Evolutionary conservation across 1,140 invertebrate genomes (phyloP).

Genomic region (Drosophila ercepeae): DNA sequence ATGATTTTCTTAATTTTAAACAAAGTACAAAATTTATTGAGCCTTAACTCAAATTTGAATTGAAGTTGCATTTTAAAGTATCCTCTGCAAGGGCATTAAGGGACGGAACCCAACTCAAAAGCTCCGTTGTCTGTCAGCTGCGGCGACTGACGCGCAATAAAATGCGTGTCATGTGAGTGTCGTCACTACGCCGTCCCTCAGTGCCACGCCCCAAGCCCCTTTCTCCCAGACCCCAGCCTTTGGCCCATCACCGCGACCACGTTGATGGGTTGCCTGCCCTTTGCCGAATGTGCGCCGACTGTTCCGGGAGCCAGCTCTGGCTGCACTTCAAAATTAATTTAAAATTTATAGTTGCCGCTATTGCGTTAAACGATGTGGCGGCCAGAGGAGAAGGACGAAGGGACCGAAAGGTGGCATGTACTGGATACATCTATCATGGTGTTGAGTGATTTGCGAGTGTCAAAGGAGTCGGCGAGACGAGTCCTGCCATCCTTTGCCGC

Average conservation of each 20-base stretch:
- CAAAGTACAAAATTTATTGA: no score
- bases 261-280: conserved; percentile 55
- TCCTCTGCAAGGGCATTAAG: background rate
- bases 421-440: conserved; percentile 65
- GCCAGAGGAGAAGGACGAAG: conserved; percentile 13
- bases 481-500: conserved; percentile 18
- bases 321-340: conserved; percentile 79
- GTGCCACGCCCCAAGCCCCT: conserved; percentile 10
- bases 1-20: no score
- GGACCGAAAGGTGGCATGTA: conserved; percentile 28
- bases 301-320: conserved; percentile 9
- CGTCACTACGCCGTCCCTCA: conserved; percentile 19
- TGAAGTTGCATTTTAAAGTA: background rate
- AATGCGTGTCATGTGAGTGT: conserved; percentile 71
- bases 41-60: background rate
- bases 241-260: background rate
- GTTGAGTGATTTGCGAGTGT: conserved; percentile 78
- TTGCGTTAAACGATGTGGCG: conserved; percentile 75
- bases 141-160: conserved; percentile 72
- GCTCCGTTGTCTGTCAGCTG: conserved; percentile 55
- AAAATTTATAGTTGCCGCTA: conserved; percentile 80
- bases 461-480: conserved; percentile 52
- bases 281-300: conserved; percentile 30
- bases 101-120: conserved; percentile 35
- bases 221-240: no score